These are phyloP conservation scores for Holothuria scabra DNA, from an alignment of 53 echinoderm and acorn worm species.

Conservation along the genomic window DNA sequence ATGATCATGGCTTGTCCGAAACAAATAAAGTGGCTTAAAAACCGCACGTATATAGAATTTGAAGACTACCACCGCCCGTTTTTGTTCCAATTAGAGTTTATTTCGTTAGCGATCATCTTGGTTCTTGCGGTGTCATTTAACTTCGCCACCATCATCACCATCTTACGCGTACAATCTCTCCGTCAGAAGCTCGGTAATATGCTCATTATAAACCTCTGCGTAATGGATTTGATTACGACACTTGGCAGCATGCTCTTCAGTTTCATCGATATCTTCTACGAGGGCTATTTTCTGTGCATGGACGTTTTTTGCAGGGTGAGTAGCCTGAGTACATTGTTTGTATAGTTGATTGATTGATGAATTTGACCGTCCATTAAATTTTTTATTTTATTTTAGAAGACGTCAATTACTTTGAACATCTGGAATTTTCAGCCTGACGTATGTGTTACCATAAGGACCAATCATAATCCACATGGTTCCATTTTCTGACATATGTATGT, in stretches of 20 bases:
- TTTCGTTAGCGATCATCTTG: constrained; percentile 2
- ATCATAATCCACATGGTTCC: too few relatives aligned
- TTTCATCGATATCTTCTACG: constrained; percentile 1
- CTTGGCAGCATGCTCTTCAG: constrained; percentile 36
- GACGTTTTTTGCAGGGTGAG: background rate
- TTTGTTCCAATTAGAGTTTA: background rate
- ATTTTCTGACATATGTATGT: too few relatives aligned
- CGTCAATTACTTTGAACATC: too few relatives aligned
- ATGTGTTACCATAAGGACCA: too few relatives aligned
- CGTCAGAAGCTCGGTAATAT: constrained; percentile 19
- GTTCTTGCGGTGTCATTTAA: background rate
- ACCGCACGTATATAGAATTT: background rate
- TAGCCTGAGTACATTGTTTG: background rate
- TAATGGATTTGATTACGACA: constrained; percentile 24
- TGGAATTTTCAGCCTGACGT: too few relatives aligned
- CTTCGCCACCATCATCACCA: background rate
- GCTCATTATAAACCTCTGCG: constrained; percentile 10
- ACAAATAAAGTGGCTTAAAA: background rate
- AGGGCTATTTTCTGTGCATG: constrained; percentile 22
- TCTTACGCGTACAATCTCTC: background rate
- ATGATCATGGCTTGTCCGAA: background rate
- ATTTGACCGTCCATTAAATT: too few relatives aligned
- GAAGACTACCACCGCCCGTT: constrained; percentile 4
- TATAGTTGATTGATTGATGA: too few relatives aligned
- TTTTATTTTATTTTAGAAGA: too few relatives aligned